phyloP scores from a whole-genome alignment of 2,888 invertebrate species.

The Agriopis leucophaearia region DNA sequence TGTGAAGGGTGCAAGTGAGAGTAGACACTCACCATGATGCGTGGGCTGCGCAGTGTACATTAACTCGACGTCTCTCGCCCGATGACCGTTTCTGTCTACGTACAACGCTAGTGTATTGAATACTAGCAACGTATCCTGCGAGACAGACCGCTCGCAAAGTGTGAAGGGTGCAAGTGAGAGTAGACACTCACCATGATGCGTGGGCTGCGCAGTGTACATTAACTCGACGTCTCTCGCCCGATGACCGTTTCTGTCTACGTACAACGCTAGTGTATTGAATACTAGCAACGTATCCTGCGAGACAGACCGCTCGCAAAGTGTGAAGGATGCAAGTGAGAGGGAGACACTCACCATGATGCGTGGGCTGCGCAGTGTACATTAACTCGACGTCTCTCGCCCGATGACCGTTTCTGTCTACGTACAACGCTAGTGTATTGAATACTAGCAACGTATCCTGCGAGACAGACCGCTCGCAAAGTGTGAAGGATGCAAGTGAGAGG shows the following conservation, averaged over 20 bases:
- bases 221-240: conserved; percentile 97
- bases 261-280: conserved; percentile 78
- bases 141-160: not conserved
- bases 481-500: conserved; percentile 84
- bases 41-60: conserved; percentile 98
- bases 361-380: conserved; percentile 98
- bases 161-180: conserved; percentile 77
- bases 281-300: not conserved
- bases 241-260: conserved; percentile 94
- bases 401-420: conserved; percentile 95
- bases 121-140: not conserved
- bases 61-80: conserved; percentile 96
- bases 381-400: conserved; percentile 97
- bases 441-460: conserved; percentile 92
- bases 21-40: conserved; percentile 90
- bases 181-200: conserved; percentile 90
- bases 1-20: not conserved
- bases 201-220: conserved; percentile 98
- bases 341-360: conserved; percentile 90
- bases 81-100: conserved; percentile 95
- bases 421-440: conserved; percentile 95
- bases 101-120: conserved; percentile 78
- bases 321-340: conserved; percentile 77
- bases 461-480: conserved; percentile 79
- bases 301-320: not conserved